phyloP scores from a whole-genome alignment of 2,113 vertebrate species.

The Tenebrosternarchus preto region DNA sequence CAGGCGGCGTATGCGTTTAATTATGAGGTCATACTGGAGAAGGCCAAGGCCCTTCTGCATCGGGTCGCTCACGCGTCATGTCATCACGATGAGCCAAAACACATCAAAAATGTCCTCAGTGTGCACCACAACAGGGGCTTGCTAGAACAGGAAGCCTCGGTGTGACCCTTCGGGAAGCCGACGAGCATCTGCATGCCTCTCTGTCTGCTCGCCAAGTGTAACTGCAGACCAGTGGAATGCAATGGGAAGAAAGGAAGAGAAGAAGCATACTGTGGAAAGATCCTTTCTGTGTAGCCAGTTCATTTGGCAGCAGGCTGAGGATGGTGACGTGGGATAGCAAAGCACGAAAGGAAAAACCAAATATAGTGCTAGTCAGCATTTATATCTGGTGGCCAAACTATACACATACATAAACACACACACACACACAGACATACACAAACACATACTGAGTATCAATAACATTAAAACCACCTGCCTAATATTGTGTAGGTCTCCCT shows the following conservation, averaged over 20 bases:
- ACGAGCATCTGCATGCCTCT: slow-evolving; percentile 56
- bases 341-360: slow-evolving; percentile 45
- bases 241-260: slow-evolving; percentile 57
- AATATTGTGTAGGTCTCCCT: too few species aligned
- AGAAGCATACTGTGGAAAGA: slow-evolving; percentile 62
- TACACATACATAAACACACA: neutral
- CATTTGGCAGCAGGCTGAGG: slow-evolving; percentile 17
- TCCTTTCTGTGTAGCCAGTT: slow-evolving; percentile 15
- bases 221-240: slow-evolving; percentile 53
- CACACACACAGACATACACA: neutral
- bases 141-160: slow-evolving; percentile 70
- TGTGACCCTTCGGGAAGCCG: slow-evolving; percentile 54
- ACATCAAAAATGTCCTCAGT: slow-evolving; percentile 64
- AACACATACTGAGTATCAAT: too few species aligned
- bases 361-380: neutral
- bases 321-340: slow-evolving; percentile 27
- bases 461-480: too few species aligned
- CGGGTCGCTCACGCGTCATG: slow-evolving; percentile 41
- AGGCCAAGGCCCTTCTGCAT: slow-evolving; percentile 38
- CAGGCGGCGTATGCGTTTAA: slow-evolving; percentile 50
- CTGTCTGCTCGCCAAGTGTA: slow-evolving; percentile 55
- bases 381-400: neutral
- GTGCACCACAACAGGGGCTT: slow-evolving; percentile 55
- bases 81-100: slow-evolving; percentile 49
- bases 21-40: slow-evolving; percentile 35